A percentile compares a stretch with the other conserved stretches of the same genome.
Conservation (phyloP, 2,113 vertebrate species). For the Aptenodytes forsteri region DNA sequence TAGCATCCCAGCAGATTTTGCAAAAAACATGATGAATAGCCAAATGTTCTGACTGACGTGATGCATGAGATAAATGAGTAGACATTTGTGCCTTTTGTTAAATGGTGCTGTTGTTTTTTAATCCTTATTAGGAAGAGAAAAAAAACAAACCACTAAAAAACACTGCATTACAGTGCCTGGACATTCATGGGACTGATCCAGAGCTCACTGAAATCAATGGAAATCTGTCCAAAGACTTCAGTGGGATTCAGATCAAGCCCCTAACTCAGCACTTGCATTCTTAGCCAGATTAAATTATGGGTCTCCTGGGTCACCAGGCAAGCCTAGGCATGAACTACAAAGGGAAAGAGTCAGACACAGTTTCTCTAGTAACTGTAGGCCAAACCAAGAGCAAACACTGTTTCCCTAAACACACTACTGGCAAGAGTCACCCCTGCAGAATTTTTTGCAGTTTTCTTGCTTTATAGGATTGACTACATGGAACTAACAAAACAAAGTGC, state of each 20-base stretch:
- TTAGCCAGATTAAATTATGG: constrained; percentile 73
- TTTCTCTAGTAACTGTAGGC: constrained; percentile 83
- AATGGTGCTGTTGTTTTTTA: not conserved
- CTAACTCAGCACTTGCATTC: constrained; percentile 67
- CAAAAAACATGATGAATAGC: not conserved
- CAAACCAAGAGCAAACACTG: constrained; percentile 49
- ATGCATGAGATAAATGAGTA: not conserved
- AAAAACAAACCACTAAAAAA: rapidly evolving
- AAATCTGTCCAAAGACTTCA: not conserved
- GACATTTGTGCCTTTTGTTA: not conserved
- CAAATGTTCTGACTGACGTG: not conserved
- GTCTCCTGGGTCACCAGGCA: constrained; percentile 76
- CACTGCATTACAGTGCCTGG: not conserved
- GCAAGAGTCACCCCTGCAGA: not conserved
- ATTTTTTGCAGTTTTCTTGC: not conserved
- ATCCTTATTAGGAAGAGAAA: not conserved
- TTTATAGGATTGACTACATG: not conserved
- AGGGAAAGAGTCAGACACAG: constrained; percentile 43
- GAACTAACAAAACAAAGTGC: not conserved
- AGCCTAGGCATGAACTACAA: constrained; percentile 76
- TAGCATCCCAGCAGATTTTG: not conserved
- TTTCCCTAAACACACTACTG: not conserved
- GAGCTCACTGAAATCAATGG: not conserved
- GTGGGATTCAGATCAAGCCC: not conserved
- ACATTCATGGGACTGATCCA: not conserved